These are phyloP conservation scores for Notechis scutatus DNA, from an alignment of 2,113 vertebrate species.

Conservation along the genomic window DNA sequence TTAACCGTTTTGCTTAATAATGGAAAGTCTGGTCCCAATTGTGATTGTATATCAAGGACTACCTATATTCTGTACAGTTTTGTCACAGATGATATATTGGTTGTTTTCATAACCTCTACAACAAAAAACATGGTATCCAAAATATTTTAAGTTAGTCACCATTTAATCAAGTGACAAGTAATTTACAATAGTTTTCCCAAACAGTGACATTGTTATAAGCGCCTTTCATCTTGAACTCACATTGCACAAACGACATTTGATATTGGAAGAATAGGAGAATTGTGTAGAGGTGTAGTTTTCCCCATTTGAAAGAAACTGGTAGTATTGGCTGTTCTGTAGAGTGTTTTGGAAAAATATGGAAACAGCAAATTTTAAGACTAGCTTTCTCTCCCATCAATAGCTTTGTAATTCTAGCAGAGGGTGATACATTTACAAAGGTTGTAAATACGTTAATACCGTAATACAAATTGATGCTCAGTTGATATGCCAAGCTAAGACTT, in stretches of 20 bases:
- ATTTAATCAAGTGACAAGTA: neutral
- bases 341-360: neutral
- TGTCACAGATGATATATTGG: neutral
- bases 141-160: neutral
- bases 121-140: neutral
- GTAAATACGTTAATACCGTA: neutral
- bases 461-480: neutral
- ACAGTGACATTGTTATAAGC: neutral
- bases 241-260: neutral
- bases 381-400: neutral
- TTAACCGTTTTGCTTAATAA: neutral
- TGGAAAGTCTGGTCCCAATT: neutral
- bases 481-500: neutral
- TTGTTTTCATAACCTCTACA: neutral
- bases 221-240: neutral
- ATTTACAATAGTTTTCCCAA: neutral
- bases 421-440: too few relatives aligned
- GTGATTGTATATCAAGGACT: neutral
- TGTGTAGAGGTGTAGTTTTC: neutral
- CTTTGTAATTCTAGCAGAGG: neutral
- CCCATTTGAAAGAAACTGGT: neutral
- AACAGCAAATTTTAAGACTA: neutral
- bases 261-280: too few relatives aligned
- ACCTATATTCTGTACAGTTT: neutral
- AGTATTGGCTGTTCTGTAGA: neutral